These are phyloP conservation scores for Cottoperca gobio DNA, from an alignment of 2,797 vertebrate genomes.

Conservation along the genomic window DNA sequence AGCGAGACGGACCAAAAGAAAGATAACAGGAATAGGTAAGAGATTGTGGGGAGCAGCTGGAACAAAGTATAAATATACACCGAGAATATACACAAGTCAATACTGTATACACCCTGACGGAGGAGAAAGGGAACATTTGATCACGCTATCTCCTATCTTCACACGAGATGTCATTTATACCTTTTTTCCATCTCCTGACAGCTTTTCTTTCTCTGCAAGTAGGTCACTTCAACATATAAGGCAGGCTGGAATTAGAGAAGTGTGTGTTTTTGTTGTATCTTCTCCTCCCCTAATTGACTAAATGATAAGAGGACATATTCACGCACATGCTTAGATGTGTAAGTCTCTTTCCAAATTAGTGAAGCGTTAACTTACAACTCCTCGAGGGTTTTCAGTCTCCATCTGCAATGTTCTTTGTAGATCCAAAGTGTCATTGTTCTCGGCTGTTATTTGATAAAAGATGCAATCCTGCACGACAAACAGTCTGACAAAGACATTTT, in stretches of 20 bases:
- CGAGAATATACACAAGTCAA: constrained; percentile 28
- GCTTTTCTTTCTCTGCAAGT: constrained; percentile 52
- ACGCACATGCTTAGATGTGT: neutral
- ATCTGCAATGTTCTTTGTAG: neutral
- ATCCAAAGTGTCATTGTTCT: constrained; percentile 34
- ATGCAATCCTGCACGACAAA: constrained; percentile 20
- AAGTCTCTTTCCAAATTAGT: neutral
- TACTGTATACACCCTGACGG: constrained; percentile 24
- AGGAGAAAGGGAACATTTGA: constrained; percentile 26
- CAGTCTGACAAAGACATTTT: constrained; percentile 46
- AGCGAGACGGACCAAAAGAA: constrained; percentile 10
- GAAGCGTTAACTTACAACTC: neutral
- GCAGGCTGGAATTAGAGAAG: constrained; percentile 43
- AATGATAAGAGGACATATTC: constrained; percentile 16
- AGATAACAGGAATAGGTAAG: constrained; percentile 21
- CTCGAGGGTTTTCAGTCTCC: neutral
- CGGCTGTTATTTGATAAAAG: constrained; percentile 49
- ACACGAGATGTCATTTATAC: constrained; percentile 36
- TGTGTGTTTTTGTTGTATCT: constrained; percentile 31
- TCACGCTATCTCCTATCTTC: constrained; percentile 26
- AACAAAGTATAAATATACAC: constrained; percentile 32
- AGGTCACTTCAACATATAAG: constrained; percentile 67
- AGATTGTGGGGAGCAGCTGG: constrained; percentile 35
- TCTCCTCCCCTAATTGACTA: constrained; percentile 38
- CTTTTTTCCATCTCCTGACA: constrained; percentile 35